Conservation (phyloP, 2,888 invertebrate genomes). For the Tachystola acroxantha region DNA sequence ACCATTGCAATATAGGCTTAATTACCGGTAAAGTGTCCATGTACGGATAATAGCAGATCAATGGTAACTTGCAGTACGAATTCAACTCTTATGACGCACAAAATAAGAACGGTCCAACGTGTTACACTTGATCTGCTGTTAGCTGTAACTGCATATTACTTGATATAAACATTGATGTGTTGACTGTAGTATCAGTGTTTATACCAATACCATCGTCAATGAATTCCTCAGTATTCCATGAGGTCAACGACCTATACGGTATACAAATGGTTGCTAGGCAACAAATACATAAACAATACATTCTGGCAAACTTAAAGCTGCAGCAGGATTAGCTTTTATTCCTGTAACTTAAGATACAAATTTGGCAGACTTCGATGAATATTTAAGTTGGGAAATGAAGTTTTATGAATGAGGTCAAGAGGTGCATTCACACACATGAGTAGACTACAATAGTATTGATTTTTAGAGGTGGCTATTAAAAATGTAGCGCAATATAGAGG, state of each 20-base stretch:
- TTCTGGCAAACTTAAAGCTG: constrained; percentile 17
- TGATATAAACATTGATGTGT: too few relatives aligned
- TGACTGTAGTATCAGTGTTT: too few relatives aligned
- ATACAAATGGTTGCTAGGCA: constrained; percentile 42
- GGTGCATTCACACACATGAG: constrained; percentile 32
- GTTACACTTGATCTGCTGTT: too few relatives aligned
- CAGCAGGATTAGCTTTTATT: constrained; percentile 19
- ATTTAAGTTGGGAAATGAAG: not conserved
- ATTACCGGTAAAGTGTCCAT: too few relatives aligned
- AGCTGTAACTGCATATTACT: too few relatives aligned
- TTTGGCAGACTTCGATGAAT: constrained; percentile 5
- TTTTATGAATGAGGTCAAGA: constrained; percentile 34
- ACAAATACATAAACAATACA: constrained; percentile 43
- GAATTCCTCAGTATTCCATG: not conserved
- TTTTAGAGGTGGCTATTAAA: constrained; percentile 5
- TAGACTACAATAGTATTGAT: constrained; percentile 33
- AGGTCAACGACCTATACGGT: constrained; percentile 5
- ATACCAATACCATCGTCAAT: too few relatives aligned
- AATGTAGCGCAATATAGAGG: too few relatives aligned
- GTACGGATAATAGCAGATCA: too few relatives aligned
- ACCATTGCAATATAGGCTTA: too few relatives aligned
- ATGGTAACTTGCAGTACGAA: too few relatives aligned
- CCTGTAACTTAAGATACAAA: constrained; percentile 20
- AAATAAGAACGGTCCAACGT: too few relatives aligned
- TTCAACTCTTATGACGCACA: too few relatives aligned